Base-by-base conservation (phyloP, 2,888 invertebrate genomes). In the Nemotelus pantherinus region DNA sequence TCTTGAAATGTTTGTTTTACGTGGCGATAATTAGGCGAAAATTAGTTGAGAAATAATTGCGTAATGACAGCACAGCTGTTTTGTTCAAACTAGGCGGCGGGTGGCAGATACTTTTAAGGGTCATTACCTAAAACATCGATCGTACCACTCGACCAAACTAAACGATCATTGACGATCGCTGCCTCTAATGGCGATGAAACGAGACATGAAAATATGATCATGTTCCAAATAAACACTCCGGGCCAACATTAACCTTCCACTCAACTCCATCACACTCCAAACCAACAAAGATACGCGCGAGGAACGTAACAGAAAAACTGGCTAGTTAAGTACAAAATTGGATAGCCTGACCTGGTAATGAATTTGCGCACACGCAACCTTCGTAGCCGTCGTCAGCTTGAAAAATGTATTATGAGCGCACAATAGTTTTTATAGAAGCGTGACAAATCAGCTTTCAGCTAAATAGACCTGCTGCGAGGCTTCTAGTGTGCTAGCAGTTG, bases 1-100 rank as follows among this genome's bases (percentile, higher is more conserved):
- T 70, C 70, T 41, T 70, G 55, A 70, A 70, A 70, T 72, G 72
- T 72, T 72, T 72, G 72, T 72, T 72, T 72, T 72, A 57, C 72
- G 58, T 72, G 72, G 72, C 57, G 58, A 72, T 72, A 72, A 72
- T 72, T 57, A 72, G 53, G 72, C 58, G 58, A 72, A 57, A 72
- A 72, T 72, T 72, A 58, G 58, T n/a, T 47, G 47, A 57, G 5
- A 43, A 70, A 53, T 70, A 70, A 70, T 70, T 70, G 7, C 47
- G n/a, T 39, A 60, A 39, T 43, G 60, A 57, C 10, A 70, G 70
- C 10, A 10, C 39, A n/a, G 7, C 25, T 43, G 63, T 63, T 53
- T 67, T 60, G 25, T 39, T 43, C 25, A 3, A 7, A 43, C 3
- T 48, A 67, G 67, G 47, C 10, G 9, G 55, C 39, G 53, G 70